Evolutionary conservation across 2,113 vertebrate species (phyloP), one percentile per base, ranked within the genome.

Genomic region (Siniperca knerii): DNA sequence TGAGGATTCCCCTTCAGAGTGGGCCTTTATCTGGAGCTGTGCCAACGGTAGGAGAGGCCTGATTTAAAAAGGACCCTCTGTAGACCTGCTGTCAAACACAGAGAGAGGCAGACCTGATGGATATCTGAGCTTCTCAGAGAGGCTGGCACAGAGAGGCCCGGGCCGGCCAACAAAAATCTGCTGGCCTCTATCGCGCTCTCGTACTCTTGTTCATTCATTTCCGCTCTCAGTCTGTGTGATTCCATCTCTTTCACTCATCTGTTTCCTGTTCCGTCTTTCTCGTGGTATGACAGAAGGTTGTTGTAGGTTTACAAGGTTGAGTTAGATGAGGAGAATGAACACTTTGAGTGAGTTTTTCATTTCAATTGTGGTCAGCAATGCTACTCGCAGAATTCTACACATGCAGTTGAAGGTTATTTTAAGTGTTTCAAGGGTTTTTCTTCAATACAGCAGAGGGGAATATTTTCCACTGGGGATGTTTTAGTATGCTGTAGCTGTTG

Each of bases 51-150:
- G 77, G 76, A 87, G 88, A 85, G 84, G 84, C 72, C 72, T 72
- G 79, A 75, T 89, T 81, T 79, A 18, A 86, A 91, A 85, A 70
- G 81, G 81, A 61, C 77, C 83, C 92, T 92, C 90, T 90, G 81
- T 93, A 81, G 90, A 92, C 76, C 79, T 25, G 37, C 87, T 92
- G 90, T 93, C 88, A 90, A 46, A 71, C 89, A 57, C 84, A 75
- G 79, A 84, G 83, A 77, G 92, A 70, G 83, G 65, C 87, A 70
- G 79, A 77, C 76, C 86, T 93, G 90, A 94, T 92, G 90, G 90
- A 93, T 90, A 92, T 91, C 91, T 82, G 86, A 84, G 87, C 85
- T 71, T 70, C 82, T 87, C 50, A 42, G 75, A 74, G 89, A 79
- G 66, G 37, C 80, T 82, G 85, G 77, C 83, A 85, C 58, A 42